phyloP scores from a whole-genome alignment of 2,113 vertebrate species.

The Motacilla tschutschensis region DNA sequence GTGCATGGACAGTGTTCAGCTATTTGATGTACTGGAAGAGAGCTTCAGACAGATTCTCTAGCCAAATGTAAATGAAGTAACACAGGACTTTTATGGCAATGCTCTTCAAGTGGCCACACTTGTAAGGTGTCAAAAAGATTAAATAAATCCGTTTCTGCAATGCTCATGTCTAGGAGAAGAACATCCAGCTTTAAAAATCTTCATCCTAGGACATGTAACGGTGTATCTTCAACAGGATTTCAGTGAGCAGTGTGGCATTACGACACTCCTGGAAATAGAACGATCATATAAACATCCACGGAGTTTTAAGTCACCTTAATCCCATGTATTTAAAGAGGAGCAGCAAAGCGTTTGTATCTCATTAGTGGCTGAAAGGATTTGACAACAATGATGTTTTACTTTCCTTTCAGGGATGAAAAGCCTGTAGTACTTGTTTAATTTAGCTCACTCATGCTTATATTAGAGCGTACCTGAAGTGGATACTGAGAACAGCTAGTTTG shows the following conservation, averaged over 20 bases:
- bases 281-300: neutral
- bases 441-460: conserved; percentile 40
- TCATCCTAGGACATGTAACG: neutral
- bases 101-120: neutral
- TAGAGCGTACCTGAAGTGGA: neutral
- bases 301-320: conserved; percentile 42
- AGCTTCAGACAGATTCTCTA: neutral
- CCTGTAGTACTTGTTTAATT: conserved; percentile 42
- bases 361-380: conserved; percentile 42
- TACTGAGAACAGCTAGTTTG: neutral
- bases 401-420: conserved; percentile 37
- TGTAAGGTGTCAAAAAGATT: neutral
- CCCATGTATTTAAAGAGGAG: conserved; percentile 21
- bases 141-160: neutral
- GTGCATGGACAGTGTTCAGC: neutral
- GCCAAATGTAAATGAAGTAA: conserved; percentile 18
- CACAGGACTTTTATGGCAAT: neutral
- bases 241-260: neutral
- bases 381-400: conserved; percentile 49
- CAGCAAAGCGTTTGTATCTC: conserved; percentile 25
- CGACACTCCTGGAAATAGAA: conserved; percentile 1
- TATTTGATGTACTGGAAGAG: neutral
- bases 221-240: neutral
- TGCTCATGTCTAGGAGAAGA: neutral
- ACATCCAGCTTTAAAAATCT: neutral